Percentiles rank a stretch among this genome's conserved stretches.
Evolutionary conservation across 2,888 invertebrate genomes (phyloP).

Genomic region (Epinotia demarniana): DNA sequence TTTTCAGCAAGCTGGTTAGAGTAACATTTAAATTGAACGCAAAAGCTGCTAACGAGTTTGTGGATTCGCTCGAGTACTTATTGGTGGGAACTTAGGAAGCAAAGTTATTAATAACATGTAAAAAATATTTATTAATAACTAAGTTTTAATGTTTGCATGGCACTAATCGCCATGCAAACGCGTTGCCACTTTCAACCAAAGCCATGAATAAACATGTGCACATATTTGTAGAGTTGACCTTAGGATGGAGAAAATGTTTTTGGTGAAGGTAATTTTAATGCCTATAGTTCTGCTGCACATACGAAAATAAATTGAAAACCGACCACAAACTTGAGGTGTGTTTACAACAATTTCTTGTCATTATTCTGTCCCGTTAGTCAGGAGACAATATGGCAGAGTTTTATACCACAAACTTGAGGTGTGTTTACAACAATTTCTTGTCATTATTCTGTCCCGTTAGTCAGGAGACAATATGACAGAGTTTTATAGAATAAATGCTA

Average conservation of each 20-base stretch:
- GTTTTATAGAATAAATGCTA: too few species aligned
- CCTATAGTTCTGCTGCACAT: neutral
- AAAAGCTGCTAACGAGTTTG: neutral
- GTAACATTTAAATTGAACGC: too few species aligned
- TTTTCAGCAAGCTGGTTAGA: neutral
- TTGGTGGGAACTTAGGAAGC: conserved; percentile 12
- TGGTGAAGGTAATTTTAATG: neutral
- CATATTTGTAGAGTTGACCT: conserved; percentile 6
- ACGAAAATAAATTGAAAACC: too few species aligned
- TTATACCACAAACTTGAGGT: neutral
- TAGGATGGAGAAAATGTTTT: neutral
- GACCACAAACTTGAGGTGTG: neutral
- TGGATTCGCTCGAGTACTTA: neutral
- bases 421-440: too few species aligned
- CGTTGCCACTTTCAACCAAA: conserved; percentile 22
- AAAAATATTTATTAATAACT: too few species aligned
- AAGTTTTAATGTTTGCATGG: conserved; percentile 1
- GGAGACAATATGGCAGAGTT: too few species aligned
- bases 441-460: too few species aligned
- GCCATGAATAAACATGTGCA: conserved; percentile 21
- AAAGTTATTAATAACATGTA: conserved; percentile 22
- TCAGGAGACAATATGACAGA: too few species aligned
- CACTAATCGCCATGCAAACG: conserved; percentile 21
- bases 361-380: too few species aligned
- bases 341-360: too few species aligned